Evolutionary conservation across 1,140 invertebrate genomes (phyloP).

Genomic region (Ostrea denselamellosa): DNA sequence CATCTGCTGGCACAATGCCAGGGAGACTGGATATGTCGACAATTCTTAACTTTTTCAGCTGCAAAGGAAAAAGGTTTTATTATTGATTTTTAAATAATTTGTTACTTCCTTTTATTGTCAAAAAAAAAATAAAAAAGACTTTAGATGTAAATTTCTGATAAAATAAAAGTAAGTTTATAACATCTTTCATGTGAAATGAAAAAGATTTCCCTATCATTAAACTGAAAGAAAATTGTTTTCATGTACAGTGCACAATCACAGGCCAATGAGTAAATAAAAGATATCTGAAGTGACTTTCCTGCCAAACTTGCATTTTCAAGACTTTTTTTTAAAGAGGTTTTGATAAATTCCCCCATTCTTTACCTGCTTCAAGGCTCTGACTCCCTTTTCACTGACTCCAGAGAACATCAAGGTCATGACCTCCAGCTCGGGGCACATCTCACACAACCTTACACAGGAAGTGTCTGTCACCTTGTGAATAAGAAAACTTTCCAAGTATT

Average conservation of each 20-base stretch:
- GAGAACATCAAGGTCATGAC: conserved; percentile 40
- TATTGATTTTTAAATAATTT: neutral
- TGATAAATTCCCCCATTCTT: neutral
- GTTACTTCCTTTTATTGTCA: no score
- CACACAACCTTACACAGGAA: conserved; percentile 39
- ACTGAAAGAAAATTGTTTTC: neutral
- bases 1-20: conserved; percentile 57
- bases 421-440: conserved; percentile 40
- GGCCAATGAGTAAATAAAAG: no score
- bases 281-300: no score
- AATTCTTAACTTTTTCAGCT: conserved; percentile 65
- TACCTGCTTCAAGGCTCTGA: conserved; percentile 39
- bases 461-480: conserved; percentile 44
- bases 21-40: conserved; percentile 68
- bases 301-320: neutral
- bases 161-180: no score
- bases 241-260: no score
- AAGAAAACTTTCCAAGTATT: neutral
- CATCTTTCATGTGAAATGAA: no score
- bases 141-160: no score
- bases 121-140: no score
- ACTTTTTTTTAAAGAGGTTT: neutral
- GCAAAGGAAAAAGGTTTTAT: conserved; percentile 38
- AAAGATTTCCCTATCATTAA: no score
- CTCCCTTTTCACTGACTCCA: conserved; percentile 47